phyloP scores from a whole-genome alignment of 1,140 invertebrate species.

The Stenopsyche tienmushanensis region DNA sequence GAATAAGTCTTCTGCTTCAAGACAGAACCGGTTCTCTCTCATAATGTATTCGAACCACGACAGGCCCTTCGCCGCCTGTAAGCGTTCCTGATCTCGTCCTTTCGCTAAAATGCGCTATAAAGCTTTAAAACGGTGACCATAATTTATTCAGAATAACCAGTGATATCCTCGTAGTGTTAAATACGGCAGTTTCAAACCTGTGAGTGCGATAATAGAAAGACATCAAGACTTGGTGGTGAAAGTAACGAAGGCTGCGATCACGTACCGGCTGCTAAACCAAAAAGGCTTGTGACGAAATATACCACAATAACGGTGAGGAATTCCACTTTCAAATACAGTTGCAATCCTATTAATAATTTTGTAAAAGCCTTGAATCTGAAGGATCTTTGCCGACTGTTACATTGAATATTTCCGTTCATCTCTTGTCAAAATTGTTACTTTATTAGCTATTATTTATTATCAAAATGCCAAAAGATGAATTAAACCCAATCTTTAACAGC shows the following conservation, averaged over 20 bases:
- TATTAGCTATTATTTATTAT: too few species aligned
- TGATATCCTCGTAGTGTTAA: too few species aligned
- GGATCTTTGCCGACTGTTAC: too few species aligned
- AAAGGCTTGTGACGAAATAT: slow-evolving; percentile 17
- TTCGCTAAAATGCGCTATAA: slow-evolving; percentile 30
- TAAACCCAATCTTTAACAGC: too few species aligned
- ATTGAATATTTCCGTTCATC: too few species aligned
- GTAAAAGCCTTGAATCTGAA: too few species aligned
- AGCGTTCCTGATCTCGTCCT: background rate
- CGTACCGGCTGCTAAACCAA: slow-evolving; percentile 10
- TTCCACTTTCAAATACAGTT: slow-evolving; percentile 6
- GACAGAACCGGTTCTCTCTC: too few species aligned
- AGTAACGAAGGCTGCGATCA: slow-evolving; percentile 15
- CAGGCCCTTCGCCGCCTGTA: background rate
- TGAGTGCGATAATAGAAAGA: background rate
- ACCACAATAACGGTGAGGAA: slow-evolving; percentile 34
- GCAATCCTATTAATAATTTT: too few species aligned
- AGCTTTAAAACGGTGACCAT: background rate
- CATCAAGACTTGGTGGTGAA: background rate
- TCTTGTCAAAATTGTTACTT: too few species aligned
- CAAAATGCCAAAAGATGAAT: too few species aligned
- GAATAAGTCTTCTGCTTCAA: too few species aligned
- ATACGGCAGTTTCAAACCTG: background rate
- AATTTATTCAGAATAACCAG: slow-evolving; percentile 3
- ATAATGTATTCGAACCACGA: slow-evolving; percentile 33